phyloP scores from a whole-genome alignment of 2,888 invertebrate species.

The Palloptera scutellata region DNA sequence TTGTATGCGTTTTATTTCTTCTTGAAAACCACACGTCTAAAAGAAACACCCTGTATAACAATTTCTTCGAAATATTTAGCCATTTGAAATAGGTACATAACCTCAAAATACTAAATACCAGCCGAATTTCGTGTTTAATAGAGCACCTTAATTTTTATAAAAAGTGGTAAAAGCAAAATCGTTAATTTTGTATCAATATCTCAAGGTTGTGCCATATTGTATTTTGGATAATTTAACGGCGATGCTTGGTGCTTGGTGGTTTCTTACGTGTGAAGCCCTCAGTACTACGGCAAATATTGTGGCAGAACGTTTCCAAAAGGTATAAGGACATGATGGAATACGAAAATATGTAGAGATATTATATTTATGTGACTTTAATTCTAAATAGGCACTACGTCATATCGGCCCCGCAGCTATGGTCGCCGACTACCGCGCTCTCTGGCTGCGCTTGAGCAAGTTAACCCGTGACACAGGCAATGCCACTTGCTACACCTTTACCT shows the following conservation, averaged over 20 bases:
- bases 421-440: slow-evolving; percentile 75
- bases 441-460: slow-evolving; percentile 75
- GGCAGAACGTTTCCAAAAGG: slow-evolving; percentile 75
- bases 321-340: slow-evolving; percentile 41
- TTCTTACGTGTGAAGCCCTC: slow-evolving; percentile 72
- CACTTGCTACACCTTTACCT: slow-evolving; percentile 74
- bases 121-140: too few relatives aligned
- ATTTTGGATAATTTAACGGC: slow-evolving; percentile 75
- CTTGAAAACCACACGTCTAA: too few relatives aligned
- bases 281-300: slow-evolving; percentile 72
- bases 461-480: slow-evolving; percentile 74
- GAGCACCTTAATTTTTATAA: too few relatives aligned
- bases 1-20: too few relatives aligned
- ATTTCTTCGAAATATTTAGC: too few relatives aligned
- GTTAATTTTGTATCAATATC: too few relatives aligned
- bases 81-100: too few relatives aligned
- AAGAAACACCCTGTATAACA: too few relatives aligned
- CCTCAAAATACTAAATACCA: too few relatives aligned
- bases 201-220: slow-evolving; percentile 73
- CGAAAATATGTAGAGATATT: background rate
- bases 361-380: slow-evolving; percentile 21
- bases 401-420: slow-evolving; percentile 75
- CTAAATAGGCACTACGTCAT: slow-evolving; percentile 69
- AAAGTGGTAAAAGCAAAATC: too few relatives aligned
- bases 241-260: slow-evolving; percentile 77